Percentiles rank a stretch among this genome's conserved stretches.
phyloP scores from a whole-genome alignment of 2,113 vertebrate genomes.

The Cololabis saira region DNA sequence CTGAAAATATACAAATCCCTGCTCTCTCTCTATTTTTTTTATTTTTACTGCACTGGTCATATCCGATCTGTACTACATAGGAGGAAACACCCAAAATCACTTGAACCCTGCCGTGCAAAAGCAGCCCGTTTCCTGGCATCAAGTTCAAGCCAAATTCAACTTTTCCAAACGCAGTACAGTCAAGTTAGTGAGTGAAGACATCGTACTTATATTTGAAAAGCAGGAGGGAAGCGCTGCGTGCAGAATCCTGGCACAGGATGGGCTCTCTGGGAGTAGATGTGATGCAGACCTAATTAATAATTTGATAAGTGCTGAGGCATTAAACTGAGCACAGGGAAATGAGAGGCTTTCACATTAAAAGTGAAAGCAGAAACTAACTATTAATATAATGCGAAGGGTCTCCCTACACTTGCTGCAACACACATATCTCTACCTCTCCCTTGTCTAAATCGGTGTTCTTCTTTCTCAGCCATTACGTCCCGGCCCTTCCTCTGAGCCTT shows the following conservation, averaged over 20 bases:
- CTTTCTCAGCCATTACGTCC: neutral
- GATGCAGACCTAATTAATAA: conserved; percentile 58
- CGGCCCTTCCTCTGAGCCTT: conserved; percentile 6
- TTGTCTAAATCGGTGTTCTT: neutral
- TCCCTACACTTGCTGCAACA: conserved; percentile 17
- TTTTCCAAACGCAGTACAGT: neutral
- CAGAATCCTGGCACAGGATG: neutral
- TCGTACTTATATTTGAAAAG: conserved; percentile 11
- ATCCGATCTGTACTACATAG: too few species aligned
- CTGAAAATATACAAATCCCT: too few species aligned
- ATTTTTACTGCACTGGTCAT: too few species aligned
- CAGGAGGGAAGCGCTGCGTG: conserved; percentile 4
- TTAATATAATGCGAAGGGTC: conserved; percentile 14
- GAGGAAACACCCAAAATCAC: too few species aligned
- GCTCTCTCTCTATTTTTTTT: too few species aligned
- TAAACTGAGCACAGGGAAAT: conserved; percentile 36
- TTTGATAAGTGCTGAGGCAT: conserved; percentile 42
- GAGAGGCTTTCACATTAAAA: conserved; percentile 22
- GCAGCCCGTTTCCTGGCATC: too few species aligned
- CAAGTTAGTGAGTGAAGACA: neutral
- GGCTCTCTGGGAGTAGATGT: conserved; percentile 40
- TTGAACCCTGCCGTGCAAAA: too few species aligned
- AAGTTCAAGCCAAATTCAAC: too few species aligned
- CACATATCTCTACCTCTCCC: neutral
- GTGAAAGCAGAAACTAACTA: conserved; percentile 22